Evolutionary conservation across 1,140 invertebrate species (phyloP).

Genomic region (Panagrolaimus sp.): DNA sequence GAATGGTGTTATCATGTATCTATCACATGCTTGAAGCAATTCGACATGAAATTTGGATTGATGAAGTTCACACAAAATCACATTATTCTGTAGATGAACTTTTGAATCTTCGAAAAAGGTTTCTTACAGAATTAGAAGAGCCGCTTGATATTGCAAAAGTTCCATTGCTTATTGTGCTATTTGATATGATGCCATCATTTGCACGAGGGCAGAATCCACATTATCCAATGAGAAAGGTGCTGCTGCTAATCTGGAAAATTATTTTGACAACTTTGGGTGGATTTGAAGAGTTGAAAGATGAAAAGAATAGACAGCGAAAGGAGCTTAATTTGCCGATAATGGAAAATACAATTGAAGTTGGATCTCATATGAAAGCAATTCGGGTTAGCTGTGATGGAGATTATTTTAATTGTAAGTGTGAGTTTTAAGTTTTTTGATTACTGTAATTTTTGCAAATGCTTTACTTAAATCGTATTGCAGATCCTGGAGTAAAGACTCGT

Average conservation of each 20-base stretch:
- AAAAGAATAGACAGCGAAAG: conserved; percentile 23
- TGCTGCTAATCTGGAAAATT: conserved; percentile 53
- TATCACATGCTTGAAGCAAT: conserved; percentile 58
- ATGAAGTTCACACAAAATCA: background rate
- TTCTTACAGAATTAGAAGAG: conserved; percentile 52
- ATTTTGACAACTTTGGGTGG: conserved; percentile 48
- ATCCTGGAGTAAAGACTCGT: background rate
- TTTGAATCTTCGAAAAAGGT: conserved; percentile 36
- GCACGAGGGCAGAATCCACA: conserved; percentile 49
- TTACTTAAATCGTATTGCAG: background rate
- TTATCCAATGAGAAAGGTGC: conserved; percentile 57
- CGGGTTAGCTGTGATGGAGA: conserved; percentile 9
- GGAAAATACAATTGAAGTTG: conserved; percentile 55
- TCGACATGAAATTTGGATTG: conserved; percentile 35
- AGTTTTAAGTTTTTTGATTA: background rate
- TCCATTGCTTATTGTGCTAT: conserved; percentile 47
- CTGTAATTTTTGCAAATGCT: background rate
- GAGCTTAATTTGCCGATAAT: conserved; percentile 31
- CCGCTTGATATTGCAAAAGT: conserved; percentile 45
- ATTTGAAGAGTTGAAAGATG: conserved; percentile 35
- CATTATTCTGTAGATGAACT: conserved; percentile 34
- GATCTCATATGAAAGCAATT: conserved; percentile 36
- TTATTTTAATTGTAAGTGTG: conserved; percentile 14
- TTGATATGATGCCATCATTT: conserved; percentile 57
- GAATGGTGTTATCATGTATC: conserved; percentile 46